Evolutionary conservation across 1,140 invertebrate genomes (phyloP).

Genomic region (Drosophila watanabei): DNA sequence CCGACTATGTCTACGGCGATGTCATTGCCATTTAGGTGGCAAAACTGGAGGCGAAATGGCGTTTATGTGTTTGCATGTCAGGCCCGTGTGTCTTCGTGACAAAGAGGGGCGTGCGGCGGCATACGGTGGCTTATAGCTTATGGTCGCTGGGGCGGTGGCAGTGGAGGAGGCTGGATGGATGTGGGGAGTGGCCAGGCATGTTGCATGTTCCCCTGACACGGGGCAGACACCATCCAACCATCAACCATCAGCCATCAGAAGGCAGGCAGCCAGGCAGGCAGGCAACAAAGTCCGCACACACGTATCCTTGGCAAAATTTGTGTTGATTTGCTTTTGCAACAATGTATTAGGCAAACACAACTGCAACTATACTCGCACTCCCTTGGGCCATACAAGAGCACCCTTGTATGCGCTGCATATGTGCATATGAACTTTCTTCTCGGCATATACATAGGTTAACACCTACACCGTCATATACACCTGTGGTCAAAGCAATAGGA

Average conservation of each 20-base stretch:
- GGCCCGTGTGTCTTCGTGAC: conserved; percentile 17
- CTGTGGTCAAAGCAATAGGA: conserved; percentile 22
- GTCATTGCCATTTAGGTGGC: conserved; percentile 46
- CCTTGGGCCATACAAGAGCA: conserved; percentile 17
- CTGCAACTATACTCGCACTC: conserved; percentile 32
- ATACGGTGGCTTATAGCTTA: conserved; percentile 14
- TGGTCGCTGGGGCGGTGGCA: conserved; percentile 2
- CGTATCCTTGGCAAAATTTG: conserved; percentile 55
- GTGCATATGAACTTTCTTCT: conserved; percentile 25
- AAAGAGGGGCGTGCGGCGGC: too few species aligned
- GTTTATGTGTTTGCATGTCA: conserved; percentile 62
- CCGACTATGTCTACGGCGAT: conserved; percentile 19
- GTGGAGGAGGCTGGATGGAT: conserved; percentile 2
- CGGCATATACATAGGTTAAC: conserved; percentile 7
- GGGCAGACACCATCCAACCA: conserved; percentile 25
- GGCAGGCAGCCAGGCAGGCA: background rate
- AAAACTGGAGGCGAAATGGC: conserved; percentile 45
- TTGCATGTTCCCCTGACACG: conserved; percentile 47
- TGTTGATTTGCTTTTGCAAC: conserved; percentile 58
- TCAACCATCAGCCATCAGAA: conserved; percentile 1
- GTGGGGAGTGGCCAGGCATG: conserved; percentile 11
- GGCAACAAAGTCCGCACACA: conserved; percentile 54
- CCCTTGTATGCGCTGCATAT: conserved; percentile 1
- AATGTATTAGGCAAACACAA: conserved; percentile 60
- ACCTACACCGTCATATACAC: conserved; percentile 1